Evolutionary conservation across 2,113 vertebrate species (phyloP).

Genomic region (Trogon melanurus): DNA sequence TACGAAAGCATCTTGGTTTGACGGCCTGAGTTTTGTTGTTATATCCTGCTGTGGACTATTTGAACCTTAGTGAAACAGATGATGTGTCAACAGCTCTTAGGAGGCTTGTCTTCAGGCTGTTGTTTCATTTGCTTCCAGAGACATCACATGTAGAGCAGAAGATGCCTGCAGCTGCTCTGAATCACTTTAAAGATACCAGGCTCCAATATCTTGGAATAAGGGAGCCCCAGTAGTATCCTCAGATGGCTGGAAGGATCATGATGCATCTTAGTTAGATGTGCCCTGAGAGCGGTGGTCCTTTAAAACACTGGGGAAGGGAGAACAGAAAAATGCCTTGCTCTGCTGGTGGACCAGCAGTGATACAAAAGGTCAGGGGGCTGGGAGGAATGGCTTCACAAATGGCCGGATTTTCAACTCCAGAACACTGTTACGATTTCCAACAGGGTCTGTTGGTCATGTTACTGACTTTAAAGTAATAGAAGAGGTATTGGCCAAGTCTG

Average conservation of each 20-base stretch:
- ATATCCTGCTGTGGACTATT: background rate
- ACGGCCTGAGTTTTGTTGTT: background rate
- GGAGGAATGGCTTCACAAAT: background rate
- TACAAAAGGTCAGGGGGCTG: background rate
- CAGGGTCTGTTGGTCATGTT: background rate
- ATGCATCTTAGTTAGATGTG: background rate
- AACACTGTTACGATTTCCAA: background rate
- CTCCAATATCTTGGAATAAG: background rate
- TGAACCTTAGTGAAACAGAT: slow-evolving; percentile 1
- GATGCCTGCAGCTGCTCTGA: background rate
- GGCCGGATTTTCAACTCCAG: background rate
- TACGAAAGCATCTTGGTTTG: background rate
- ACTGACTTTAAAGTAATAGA: background rate
- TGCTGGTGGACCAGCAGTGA: background rate
- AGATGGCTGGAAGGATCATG: background rate
- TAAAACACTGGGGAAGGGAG: background rate
- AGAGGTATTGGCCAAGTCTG: background rate
- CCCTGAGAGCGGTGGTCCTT: background rate
- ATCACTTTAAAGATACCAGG: background rate
- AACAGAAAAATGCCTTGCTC: background rate
- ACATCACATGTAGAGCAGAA: background rate
- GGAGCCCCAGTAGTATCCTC: background rate
- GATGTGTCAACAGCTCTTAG: slow-evolving; percentile 8
- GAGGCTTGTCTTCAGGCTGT: background rate
- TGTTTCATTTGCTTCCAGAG: slow-evolving; percentile 33